Evolutionary conservation across 2,113 vertebrate species (phyloP), one percentile per base, ranked within the genome.

Genomic region (Mellivora capensis): DNA sequence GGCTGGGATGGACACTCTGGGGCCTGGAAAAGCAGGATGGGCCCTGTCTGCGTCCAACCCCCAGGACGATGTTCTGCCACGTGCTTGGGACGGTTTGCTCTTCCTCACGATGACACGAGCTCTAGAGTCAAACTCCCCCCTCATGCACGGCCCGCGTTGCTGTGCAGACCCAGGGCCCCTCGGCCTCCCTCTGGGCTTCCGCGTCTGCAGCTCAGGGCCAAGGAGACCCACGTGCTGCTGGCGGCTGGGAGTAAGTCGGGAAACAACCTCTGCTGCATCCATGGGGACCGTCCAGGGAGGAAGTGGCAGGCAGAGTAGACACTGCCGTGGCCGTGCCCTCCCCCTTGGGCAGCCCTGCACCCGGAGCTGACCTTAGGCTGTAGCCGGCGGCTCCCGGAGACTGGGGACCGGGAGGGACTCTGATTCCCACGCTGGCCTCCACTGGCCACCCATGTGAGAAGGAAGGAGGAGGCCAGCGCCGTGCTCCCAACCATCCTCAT

Each of bases 211-310:
- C 72, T 44, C 72, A 44, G 25, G 72, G 29, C 29, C 18, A 0
- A 49, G 21, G 34, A 49, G 57, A 44, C 0, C 20, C 42, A 18
- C 10, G 8, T 2, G 15, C 42, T 29, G 39, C 54, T 9, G 2
- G 0, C 0, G 10, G 21, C 54, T 7, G 1, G 1, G 1, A 59
- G 71, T 17, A 3, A 11, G 39, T 18, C 3, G 0, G 14, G 2
- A 2, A 44, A 47, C 8, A 15, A 14, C 37, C 54, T n/a, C 54
- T 18, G 21, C 21, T 61, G 9, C 12, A 9, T 25, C 39, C 21
- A 0, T 3, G 14, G 39, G 39, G 54, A 54, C 20, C 3, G 6
- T 37, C 20, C 6, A 3, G 77, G 49, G 34, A 54, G 10, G 76
- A 1, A 34, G 76, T 0, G 31, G 47, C 76, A 10, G 42, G 74